Evolutionary conservation across 2,113 vertebrate genomes (phyloP).

Genomic region (Neolamprologus sp.): DNA sequence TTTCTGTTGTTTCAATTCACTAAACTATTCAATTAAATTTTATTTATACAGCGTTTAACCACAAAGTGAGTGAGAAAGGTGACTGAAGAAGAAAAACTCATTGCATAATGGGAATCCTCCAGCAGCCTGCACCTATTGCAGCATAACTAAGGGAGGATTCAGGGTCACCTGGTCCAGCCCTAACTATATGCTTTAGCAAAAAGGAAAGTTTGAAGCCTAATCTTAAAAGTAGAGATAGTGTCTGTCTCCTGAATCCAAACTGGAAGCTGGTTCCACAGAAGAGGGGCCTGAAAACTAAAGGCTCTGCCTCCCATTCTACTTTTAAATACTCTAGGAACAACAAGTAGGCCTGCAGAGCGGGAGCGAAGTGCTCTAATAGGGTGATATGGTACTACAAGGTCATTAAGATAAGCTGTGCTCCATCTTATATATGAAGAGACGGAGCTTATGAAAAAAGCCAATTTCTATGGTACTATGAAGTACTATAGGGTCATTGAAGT

Average conservation of each 20-base stretch:
- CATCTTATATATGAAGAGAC: not conserved
- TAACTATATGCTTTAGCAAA: not conserved
- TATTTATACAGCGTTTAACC: not conserved
- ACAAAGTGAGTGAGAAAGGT: not conserved
- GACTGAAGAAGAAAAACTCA: not conserved
- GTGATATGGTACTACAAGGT: not conserved
- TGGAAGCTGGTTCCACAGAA: not conserved
- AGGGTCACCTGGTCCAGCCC: too few relatives aligned
- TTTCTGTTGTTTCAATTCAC: not conserved
- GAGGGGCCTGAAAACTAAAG: not conserved
- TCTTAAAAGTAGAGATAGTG: accelerated
- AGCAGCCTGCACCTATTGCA: accelerated
- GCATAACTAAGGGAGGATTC: not conserved
- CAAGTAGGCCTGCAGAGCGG: accelerated
- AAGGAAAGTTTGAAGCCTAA: accelerated
- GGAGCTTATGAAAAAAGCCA: not conserved
- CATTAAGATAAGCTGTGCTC: not conserved
- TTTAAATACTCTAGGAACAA: not conserved
- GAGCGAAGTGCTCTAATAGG: not conserved
- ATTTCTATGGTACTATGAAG: not conserved
- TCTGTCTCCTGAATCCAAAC: not conserved
- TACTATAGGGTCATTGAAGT: not conserved
- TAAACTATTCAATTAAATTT: not conserved
- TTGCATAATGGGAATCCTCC: not conserved
- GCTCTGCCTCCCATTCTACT: not conserved